A percentile compares a stretch with the other conserved stretches of the same genome.
These are phyloP conservation scores for Xiphophorus hellerii DNA, from an alignment of 2,113 vertebrate genomes.

Conservation along the genomic window DNA sequence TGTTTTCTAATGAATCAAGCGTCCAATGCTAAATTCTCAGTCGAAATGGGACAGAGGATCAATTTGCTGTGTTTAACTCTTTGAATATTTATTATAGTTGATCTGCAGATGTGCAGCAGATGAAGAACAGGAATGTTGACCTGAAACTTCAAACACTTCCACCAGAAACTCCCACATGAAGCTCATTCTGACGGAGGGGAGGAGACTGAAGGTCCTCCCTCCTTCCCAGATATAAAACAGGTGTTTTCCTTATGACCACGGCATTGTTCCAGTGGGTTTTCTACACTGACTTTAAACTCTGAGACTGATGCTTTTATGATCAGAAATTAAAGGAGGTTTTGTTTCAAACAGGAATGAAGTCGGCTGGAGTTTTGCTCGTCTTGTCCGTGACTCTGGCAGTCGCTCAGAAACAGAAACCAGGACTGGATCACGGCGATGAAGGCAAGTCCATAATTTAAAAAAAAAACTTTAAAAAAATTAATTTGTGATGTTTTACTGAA, in stretches of 20 bases:
- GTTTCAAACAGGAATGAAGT: constrained; percentile 61
- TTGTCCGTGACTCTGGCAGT: constrained; percentile 41
- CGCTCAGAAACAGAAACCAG: constrained; percentile 53
- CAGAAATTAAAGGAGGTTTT: background rate
- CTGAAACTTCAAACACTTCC: constrained; percentile 42
- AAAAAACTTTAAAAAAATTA: too few species aligned
- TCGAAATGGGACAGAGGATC: background rate
- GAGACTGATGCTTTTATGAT: accelerated
- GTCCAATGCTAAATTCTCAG: background rate
- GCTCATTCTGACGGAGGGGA: background rate
- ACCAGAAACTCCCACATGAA: constrained; percentile 9
- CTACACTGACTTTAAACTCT: background rate
- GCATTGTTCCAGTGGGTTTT: background rate
- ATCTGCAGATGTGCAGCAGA: constrained; percentile 62
- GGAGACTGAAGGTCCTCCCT: constrained; percentile 18
- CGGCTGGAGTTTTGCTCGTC: constrained; percentile 54
- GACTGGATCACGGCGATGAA: constrained; percentile 63
- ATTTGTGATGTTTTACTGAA: background rate
- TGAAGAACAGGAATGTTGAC: constrained; percentile 62
- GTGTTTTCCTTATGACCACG: background rate
- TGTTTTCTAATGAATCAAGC: background rate
- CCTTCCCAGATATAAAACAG: background rate
- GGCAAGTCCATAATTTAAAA: constrained; percentile 25
- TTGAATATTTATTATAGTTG: background rate
- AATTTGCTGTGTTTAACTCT: background rate